Conservation (phyloP, 2,113 vertebrate species). For the Eretmochelys imbricata region DNA sequence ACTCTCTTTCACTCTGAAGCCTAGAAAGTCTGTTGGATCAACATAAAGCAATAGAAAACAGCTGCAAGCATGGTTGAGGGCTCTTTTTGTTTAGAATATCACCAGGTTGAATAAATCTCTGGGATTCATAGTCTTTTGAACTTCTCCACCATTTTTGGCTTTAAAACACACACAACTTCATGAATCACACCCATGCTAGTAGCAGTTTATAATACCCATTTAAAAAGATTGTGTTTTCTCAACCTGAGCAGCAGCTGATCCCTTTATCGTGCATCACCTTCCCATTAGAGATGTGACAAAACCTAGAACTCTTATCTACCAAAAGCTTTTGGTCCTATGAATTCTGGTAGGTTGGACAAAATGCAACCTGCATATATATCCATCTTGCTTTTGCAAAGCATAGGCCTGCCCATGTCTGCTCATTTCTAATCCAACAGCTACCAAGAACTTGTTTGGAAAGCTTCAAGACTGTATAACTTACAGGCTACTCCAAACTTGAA, state of each 20-base stretch:
- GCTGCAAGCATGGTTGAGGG: not conserved
- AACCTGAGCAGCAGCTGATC: not conserved
- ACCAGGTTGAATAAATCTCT: too few relatives aligned
- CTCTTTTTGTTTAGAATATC: not conserved
- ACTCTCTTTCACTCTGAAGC: not conserved
- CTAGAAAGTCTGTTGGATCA: not conserved
- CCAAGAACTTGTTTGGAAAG: not conserved
- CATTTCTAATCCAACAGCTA: not conserved
- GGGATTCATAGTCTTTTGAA: not conserved
- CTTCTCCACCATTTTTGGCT: too few relatives aligned
- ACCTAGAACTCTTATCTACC: not conserved
- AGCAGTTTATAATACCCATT: not conserved
- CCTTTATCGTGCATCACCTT: not conserved
- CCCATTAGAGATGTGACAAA: not conserved
- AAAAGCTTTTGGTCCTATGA: not conserved
- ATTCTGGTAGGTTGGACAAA: not conserved
- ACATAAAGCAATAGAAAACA: not conserved
- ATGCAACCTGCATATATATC: not conserved
- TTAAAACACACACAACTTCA: not conserved
- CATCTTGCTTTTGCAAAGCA: not conserved
- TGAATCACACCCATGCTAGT: not conserved
- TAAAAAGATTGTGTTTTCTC: not conserved
- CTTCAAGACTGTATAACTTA: too few relatives aligned
- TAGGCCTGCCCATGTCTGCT: not conserved
- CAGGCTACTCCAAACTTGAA: too few relatives aligned